These are phyloP conservation scores for Clanis bilineata DNA, from an alignment of 2,888 invertebrate species.

Conservation along the genomic window DNA sequence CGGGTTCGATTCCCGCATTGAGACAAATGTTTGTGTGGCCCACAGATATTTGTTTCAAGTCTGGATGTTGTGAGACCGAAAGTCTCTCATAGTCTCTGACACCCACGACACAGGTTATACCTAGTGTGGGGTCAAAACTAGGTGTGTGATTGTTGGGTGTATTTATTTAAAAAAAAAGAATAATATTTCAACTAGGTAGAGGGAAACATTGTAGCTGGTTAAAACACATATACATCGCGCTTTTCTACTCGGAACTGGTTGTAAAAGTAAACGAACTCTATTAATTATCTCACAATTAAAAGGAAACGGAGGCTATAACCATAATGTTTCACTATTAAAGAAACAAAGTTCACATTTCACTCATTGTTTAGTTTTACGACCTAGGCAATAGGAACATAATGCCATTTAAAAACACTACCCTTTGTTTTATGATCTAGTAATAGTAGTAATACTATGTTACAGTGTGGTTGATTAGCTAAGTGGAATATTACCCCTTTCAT, in stretches of 20 bases:
- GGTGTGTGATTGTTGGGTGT: too few relatives aligned
- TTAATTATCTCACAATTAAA: neutral
- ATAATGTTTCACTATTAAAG: neutral
- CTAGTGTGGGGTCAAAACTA: too few relatives aligned
- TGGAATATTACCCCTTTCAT: conserved; percentile 23
- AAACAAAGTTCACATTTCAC: neutral
- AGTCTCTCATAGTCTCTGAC: too few relatives aligned
- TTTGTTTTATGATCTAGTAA: conserved; percentile 2
- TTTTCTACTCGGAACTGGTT: neutral
- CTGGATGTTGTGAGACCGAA: too few relatives aligned
- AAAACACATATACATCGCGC: neutral
- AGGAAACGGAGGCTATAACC: conserved; percentile 1
- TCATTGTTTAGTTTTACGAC: conserved; percentile 7
- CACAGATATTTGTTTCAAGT: too few relatives aligned
- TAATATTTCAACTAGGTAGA: too few relatives aligned
- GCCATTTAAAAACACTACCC: neutral
- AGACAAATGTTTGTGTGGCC: too few relatives aligned
- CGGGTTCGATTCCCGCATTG: too few relatives aligned
- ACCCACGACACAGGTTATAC: too few relatives aligned
- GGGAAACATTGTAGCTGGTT: neutral
- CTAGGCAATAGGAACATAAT: neutral
- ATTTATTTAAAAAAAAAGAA: too few relatives aligned
- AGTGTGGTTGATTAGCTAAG: conserved; percentile 1
- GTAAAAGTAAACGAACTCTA: neutral
- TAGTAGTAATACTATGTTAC: neutral